Evolutionary conservation across 2,797 vertebrate genomes (phyloP).

Genomic region (Anguilla pacifica): DNA sequence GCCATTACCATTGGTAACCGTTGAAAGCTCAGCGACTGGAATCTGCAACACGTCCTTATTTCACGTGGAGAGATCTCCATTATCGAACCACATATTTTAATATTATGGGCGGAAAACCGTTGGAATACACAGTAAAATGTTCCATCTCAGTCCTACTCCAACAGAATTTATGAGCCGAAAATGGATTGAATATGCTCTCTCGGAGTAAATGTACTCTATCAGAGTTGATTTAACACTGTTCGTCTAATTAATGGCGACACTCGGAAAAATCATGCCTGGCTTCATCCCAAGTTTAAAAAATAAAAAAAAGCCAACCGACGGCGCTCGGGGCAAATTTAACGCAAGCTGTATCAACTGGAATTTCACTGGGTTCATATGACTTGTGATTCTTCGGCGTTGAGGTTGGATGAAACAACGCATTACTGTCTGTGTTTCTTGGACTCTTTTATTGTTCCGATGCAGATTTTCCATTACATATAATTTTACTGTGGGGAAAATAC

Average conservation of each 20-base stretch:
- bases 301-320: neutral
- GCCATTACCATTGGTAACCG: neutral
- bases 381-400: neutral
- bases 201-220: neutral
- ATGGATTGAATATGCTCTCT: neutral
- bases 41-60: neutral
- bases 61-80: neutral
- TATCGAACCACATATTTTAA: neutral
- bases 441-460: conserved; percentile 2
- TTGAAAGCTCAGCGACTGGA: neutral
- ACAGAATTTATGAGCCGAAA: neutral
- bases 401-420: neutral
- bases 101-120: neutral
- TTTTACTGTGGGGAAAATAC: neutral
- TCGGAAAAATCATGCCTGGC: neutral
- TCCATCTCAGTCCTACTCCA: neutral
- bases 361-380: neutral
- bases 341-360: neutral
- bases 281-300: neutral
- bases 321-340: neutral
- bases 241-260: neutral
- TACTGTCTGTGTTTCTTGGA: neutral
- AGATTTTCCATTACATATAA: neutral
- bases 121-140: neutral
- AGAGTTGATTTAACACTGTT: neutral